Evolutionary conservation across 2,888 invertebrate species (phyloP), one percentile per base, ranked within the genome.

Genomic region (Petrophora chlorosata): DNA sequence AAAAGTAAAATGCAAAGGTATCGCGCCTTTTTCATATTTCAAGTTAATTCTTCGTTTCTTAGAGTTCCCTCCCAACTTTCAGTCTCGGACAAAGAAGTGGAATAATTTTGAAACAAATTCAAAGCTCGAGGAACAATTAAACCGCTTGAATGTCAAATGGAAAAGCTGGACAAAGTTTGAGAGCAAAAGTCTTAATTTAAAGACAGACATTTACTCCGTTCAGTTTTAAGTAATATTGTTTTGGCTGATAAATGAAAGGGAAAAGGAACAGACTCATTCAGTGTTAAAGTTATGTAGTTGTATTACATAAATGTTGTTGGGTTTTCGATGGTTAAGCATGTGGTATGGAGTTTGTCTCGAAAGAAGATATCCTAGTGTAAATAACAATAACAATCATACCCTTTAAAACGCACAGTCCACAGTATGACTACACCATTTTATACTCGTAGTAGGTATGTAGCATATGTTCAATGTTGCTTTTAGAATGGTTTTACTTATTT

Each of bases 121-220:
- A 73, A 73, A 77, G 76, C 74, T 76, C 70, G 61, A 69, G 69
- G 72, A 74, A 83, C 79, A 83, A 83, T 85, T 84, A 83, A 79
- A 80, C 76, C 71, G 69, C 75, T 76, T 74, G 72, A 76, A 77
- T 78, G 77, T 80, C 77, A 79, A 78, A 78, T 73, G 76, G 72
- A 68, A 74, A 72, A 77, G 73, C 76, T 72, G 73, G 73, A 71
- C 75, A 56, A 79, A 83, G 76, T 83, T 84, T 70, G 65, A 65
- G 63, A 73, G 76, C 69, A 73, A 76, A 75, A 68, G 68, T 67
- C 70, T 70, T 66, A 65, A 75, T 69, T 76, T 65, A 65, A 75
- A 72, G 65, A 63, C 60, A 65, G 67, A 67, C 70, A 63, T 68
- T 70, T 65, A 58, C 66, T 69, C 62, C 62, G 64, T 67, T 68